phyloP scores from a whole-genome alignment of 2,888 invertebrate species.

The Stratiomys singularior region DNA sequence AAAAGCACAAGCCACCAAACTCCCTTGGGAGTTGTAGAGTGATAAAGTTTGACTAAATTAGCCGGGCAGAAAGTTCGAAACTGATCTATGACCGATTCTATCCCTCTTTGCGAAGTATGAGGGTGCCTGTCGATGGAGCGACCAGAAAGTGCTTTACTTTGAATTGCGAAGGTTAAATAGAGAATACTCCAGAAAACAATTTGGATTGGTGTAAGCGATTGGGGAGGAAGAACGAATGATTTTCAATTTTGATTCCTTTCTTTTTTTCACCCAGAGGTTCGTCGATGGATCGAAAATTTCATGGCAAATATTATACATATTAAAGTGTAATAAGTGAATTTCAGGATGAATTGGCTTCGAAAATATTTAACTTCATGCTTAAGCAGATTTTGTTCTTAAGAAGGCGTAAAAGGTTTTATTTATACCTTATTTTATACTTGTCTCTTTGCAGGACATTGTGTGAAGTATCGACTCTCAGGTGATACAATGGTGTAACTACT shows the following conservation, averaged over 20 bases:
- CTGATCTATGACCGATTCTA: slow-evolving; percentile 48
- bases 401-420: too few species aligned
- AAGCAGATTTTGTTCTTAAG: too few species aligned
- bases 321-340: slow-evolving; percentile 22
- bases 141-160: slow-evolving; percentile 43
- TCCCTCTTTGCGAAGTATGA: background rate
- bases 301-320: slow-evolving; percentile 32
- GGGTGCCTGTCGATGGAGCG: background rate
- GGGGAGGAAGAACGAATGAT: background rate
- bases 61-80: slow-evolving; percentile 51
- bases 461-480: too few species aligned
- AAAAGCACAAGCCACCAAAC: slow-evolving; percentile 43
- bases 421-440: too few species aligned
- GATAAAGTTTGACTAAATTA: slow-evolving; percentile 52
- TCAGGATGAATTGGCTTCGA: background rate
- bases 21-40: slow-evolving; percentile 42
- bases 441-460: too few species aligned
- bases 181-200: slow-evolving; percentile 34
- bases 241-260: background rate
- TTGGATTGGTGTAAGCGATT: background rate
- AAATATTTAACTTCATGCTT: too few species aligned
- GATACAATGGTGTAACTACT: too few species aligned
- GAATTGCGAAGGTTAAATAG: slow-evolving; percentile 47
- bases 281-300: slow-evolving; percentile 35
- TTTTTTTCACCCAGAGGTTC: background rate